Percentiles rank a stretch among this genome's conserved stretches.
These are phyloP conservation scores for Beris morrisii DNA, from an alignment of 2,888 invertebrate species.

Conservation along the genomic window DNA sequence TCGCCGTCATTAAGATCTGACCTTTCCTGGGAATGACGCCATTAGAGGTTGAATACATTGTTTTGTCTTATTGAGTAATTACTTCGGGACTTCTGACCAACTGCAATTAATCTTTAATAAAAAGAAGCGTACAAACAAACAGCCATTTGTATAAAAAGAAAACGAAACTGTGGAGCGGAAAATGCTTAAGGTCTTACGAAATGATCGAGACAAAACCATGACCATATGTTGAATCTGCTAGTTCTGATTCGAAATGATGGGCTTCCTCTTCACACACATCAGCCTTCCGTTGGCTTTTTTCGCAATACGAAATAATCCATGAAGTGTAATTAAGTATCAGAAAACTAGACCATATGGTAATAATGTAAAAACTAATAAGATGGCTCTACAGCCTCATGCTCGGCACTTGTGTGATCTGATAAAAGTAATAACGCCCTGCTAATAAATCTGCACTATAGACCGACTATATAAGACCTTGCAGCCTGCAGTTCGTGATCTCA, in stretches of 20 bases:
- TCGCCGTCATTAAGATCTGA: constrained; percentile 17
- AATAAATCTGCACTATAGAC: neutral
- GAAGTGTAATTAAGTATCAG: constrained; percentile 12
- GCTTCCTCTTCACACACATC: neutral
- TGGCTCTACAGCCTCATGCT: constrained; percentile 3
- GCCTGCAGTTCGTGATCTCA: neutral
- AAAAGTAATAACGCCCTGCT: neutral
- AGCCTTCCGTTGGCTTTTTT: constrained; percentile 14
- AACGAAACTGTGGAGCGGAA: constrained; percentile 10
- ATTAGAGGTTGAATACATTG: constrained; percentile 19
- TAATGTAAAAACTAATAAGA: constrained; percentile 10
- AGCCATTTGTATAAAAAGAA: neutral
- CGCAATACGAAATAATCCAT: constrained; percentile 13
- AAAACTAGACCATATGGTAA: constrained; percentile 26
- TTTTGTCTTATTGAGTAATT: constrained; percentile 12
- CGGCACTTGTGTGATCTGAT: too few species aligned
- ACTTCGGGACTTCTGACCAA: constrained; percentile 3
- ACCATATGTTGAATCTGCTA: neutral
- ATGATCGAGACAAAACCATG: constrained; percentile 18
- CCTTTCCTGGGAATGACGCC: constrained; percentile 23
- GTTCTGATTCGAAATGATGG: neutral
- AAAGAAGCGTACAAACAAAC: neutral
- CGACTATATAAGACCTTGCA: neutral
- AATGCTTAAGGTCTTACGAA: constrained; percentile 5
- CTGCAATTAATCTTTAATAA: constrained; percentile 3